Conservation (phyloP, 2,888 invertebrate genomes). For the Protonemura montana region DNA sequence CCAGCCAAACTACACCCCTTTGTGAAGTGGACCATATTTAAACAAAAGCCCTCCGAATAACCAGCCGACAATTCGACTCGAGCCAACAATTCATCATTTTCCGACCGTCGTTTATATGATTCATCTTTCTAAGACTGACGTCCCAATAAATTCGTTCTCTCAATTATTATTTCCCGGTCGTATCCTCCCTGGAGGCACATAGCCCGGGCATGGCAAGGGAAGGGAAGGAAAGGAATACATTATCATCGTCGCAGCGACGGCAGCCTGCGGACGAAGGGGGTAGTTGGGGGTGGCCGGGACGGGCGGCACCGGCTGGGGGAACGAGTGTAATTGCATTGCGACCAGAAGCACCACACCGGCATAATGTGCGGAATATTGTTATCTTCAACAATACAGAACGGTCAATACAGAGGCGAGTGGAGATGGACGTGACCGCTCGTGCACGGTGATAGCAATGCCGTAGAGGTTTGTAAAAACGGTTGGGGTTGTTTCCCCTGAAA, state of each 20-base stretch:
- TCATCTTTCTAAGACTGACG: background rate
- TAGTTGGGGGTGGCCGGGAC: background rate
- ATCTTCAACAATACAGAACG: background rate
- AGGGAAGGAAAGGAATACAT: background rate
- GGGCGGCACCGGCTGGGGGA: background rate
- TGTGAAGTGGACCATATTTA: background rate
- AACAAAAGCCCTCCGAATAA: background rate
- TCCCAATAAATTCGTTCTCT: background rate
- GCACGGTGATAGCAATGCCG: background rate
- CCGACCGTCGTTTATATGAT: background rate
- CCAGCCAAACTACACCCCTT: background rate
- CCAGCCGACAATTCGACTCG: background rate
- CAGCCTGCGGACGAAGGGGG: background rate
- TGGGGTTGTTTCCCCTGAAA: background rate
- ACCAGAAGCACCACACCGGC: background rate
- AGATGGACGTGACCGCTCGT: background rate
- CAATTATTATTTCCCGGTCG: background rate
- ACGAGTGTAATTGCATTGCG: background rate
- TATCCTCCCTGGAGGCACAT: background rate
- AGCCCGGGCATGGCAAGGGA: background rate
- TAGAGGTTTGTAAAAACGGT: background rate
- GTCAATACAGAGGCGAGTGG: background rate
- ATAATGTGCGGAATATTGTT: background rate
- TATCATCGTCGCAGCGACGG: background rate
- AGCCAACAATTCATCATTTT: background rate